phyloP scores from a whole-genome alignment of 2,113 vertebrate species.

The Proterorhinus semilunaris region DNA sequence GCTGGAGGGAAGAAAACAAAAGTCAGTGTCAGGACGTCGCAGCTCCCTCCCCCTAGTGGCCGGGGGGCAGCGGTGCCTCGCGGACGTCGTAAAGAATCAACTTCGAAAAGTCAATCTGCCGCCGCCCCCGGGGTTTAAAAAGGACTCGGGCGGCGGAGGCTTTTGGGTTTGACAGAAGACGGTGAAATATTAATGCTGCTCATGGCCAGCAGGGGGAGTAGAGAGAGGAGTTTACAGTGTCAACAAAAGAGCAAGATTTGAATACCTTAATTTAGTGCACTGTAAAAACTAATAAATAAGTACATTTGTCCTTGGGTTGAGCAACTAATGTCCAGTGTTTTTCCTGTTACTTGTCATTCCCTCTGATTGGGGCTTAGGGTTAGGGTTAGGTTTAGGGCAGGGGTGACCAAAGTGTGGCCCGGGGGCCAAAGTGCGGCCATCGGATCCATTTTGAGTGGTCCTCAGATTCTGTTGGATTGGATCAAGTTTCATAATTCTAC shows the following conservation, averaged over 20 bases:
- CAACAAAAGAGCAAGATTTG: background rate
- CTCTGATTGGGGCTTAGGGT: too few relatives aligned
- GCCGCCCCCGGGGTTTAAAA: constrained; percentile 14
- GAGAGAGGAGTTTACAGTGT: background rate
- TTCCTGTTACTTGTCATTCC: too few relatives aligned
- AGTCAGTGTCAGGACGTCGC: constrained; percentile 72
- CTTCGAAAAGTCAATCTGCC: constrained; percentile 31
- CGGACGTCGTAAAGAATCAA: constrained; percentile 41
- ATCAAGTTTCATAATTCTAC: too few relatives aligned
- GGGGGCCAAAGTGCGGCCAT: too few relatives aligned
- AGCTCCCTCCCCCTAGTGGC: constrained; percentile 64
- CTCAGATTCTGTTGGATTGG: too few relatives aligned
- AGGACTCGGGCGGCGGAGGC: background rate
- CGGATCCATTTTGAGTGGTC: too few relatives aligned
- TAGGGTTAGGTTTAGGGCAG: too few relatives aligned
- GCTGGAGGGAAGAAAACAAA: constrained; percentile 75
- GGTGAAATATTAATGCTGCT: background rate
- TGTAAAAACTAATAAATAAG: too few relatives aligned
- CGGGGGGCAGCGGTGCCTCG: constrained; percentile 50
- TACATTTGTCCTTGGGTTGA: too few relatives aligned
- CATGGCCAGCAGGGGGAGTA: background rate
- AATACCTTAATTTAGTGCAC: too few relatives aligned
- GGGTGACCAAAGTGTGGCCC: too few relatives aligned
- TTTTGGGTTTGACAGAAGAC: background rate
- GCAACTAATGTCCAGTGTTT: too few relatives aligned